phyloP scores from a whole-genome alignment of 2,797 vertebrate species.

The Clamator glandarius region DNA sequence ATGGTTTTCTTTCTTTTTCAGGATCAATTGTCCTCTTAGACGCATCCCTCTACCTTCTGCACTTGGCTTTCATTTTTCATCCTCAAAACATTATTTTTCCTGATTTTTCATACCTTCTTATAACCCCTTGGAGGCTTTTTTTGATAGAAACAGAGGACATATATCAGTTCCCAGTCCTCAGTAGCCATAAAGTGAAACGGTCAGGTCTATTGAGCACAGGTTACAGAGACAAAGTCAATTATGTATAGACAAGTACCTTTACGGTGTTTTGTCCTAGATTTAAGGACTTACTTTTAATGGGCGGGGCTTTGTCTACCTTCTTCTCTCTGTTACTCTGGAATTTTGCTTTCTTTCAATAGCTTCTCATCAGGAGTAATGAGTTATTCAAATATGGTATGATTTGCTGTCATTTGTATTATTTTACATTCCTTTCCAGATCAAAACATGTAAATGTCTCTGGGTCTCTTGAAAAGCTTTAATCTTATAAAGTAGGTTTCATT shows the following conservation, averaged over 20 bases:
- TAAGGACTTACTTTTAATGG: background rate
- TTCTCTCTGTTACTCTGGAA: background rate
- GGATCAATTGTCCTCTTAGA: background rate
- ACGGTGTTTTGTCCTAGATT: background rate
- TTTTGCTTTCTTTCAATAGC: background rate
- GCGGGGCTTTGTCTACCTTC: background rate
- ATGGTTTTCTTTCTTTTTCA: background rate
- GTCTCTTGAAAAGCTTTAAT: conserved; percentile 60
- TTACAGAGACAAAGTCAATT: background rate
- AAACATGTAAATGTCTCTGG: conserved; percentile 38
- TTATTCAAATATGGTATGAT: background rate
- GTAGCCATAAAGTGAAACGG: background rate
- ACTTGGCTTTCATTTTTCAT: background rate
- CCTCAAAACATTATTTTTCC: background rate
- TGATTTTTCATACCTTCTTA: background rate
- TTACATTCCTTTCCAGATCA: conserved; percentile 29
- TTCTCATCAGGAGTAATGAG: background rate
- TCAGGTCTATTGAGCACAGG: background rate
- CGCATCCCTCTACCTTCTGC: background rate
- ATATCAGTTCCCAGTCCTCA: rapidly evolving
- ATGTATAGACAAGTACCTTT: background rate
- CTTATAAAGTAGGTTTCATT: conserved; percentile 50
- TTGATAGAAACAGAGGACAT: background rate
- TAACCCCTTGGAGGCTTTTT: background rate
- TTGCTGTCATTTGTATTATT: background rate